Conservation (phyloP, 1,140 invertebrate genomes). For the Drosophila pachea region DNA sequence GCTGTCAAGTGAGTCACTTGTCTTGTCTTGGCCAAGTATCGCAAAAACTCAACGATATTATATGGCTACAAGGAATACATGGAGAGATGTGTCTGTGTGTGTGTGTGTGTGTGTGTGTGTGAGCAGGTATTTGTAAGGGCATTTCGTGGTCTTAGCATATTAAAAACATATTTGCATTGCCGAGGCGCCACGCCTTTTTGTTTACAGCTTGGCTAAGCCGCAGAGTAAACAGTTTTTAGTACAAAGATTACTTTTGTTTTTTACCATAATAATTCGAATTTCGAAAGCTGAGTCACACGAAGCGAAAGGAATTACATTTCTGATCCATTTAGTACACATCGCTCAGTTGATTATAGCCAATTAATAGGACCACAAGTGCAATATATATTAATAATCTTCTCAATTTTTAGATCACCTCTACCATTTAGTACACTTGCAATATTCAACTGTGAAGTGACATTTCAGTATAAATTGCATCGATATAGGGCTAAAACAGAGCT, state of each 20-base stretch:
- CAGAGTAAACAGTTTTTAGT: constrained; percentile 7
- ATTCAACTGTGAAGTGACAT: no score
- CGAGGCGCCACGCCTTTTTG: neutral
- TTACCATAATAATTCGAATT: no score
- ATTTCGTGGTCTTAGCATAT: constrained; percentile 24
- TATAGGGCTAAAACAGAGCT: no score
- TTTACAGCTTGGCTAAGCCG: neutral
- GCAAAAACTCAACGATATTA: constrained; percentile 25
- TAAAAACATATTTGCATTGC: constrained; percentile 3
- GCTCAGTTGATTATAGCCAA: no score
- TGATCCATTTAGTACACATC: no score
- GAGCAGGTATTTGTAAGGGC: neutral
- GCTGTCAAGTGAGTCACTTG: constrained; percentile 46
- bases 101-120: neutral
- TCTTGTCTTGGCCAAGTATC: constrained; percentile 24
- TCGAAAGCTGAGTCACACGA: no score
- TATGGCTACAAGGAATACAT: constrained; percentile 38
- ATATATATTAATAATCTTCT: no score
- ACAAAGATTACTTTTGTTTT: neutral
- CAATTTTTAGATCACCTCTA: no score
- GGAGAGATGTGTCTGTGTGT: neutral
- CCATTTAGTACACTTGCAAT: no score
- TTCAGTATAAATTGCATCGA: no score
- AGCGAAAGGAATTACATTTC: no score
- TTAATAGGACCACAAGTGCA: no score